These are phyloP conservation scores for Romanogobio albipinnatus DNA, from an alignment of 2,113 vertebrate species.

Conservation along the genomic window DNA sequence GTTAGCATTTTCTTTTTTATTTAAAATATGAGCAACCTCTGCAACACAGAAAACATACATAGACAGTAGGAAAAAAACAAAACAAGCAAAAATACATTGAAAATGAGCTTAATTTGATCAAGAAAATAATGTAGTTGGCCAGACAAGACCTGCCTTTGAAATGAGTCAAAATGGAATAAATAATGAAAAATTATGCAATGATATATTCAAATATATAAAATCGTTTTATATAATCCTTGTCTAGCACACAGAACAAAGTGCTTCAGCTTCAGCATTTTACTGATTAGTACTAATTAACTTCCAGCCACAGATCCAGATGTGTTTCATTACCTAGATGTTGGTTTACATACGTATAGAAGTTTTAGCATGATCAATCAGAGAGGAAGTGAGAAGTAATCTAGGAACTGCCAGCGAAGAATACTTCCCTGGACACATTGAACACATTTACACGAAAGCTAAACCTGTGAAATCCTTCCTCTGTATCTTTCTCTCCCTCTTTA, in stretches of 20 bases:
- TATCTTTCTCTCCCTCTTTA: background rate
- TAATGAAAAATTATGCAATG: background rate
- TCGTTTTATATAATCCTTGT: background rate
- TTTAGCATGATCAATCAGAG: slow-evolving; percentile 14
- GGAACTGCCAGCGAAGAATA: background rate
- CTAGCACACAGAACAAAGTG: background rate
- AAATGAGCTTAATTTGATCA: background rate
- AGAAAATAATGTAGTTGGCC: background rate
- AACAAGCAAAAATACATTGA: no score
- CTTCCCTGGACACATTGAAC: background rate
- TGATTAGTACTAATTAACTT: background rate
- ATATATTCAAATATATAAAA: background rate
- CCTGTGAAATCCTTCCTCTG: slow-evolving; percentile 8
- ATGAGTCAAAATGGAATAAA: background rate
- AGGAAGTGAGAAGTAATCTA: background rate
- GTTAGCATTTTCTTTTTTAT: no score
- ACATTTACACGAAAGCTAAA: slow-evolving; percentile 24
- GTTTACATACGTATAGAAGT: background rate
- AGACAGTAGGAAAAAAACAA: no score
- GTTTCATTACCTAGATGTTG: background rate
- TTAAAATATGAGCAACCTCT: no score
- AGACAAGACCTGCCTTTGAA: no score
- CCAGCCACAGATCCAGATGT: background rate
- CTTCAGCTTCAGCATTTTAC: background rate
- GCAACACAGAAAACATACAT: no score